Evolutionary conservation across 2,113 vertebrate species (phyloP).

Genomic region (Actinemys pallida): DNA sequence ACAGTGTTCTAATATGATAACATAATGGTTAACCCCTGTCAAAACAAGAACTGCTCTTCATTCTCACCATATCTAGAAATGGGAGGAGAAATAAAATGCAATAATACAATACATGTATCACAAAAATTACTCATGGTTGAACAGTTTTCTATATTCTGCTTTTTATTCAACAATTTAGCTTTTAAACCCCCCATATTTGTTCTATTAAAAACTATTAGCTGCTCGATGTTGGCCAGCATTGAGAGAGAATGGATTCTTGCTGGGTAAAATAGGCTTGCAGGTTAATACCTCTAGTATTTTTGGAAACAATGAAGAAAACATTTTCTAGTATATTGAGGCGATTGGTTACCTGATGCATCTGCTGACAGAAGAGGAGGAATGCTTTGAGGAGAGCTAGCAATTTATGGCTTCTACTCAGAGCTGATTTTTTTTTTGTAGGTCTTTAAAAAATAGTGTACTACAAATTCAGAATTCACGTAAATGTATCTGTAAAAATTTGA

Average conservation of each 20-base stretch:
- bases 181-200: not conserved
- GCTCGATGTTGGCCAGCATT: not conserved
- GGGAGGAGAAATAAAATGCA: not conserved
- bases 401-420: not conserved
- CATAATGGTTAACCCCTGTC: not conserved
- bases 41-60: not conserved
- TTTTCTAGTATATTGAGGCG: not conserved
- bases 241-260: not conserved
- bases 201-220: not conserved
- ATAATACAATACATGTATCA: not conserved
- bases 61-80: not conserved
- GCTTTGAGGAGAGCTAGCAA: not conserved
- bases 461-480: not conserved
- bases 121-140: not conserved
- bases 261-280: not conserved
- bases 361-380: not conserved
- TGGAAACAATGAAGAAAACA: not conserved
- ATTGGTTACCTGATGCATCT: not conserved
- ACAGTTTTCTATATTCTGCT: no score
- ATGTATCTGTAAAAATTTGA: no score
- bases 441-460: not conserved
- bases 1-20: no score
- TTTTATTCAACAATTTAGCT: not conserved
- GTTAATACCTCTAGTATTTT: not conserved
- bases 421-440: not conserved